A percentile compares a stretch with the other conserved stretches of the same genome.
Evolutionary conservation across 2,797 vertebrate species (phyloP).

Genomic region (Labroides dimidiatus): DNA sequence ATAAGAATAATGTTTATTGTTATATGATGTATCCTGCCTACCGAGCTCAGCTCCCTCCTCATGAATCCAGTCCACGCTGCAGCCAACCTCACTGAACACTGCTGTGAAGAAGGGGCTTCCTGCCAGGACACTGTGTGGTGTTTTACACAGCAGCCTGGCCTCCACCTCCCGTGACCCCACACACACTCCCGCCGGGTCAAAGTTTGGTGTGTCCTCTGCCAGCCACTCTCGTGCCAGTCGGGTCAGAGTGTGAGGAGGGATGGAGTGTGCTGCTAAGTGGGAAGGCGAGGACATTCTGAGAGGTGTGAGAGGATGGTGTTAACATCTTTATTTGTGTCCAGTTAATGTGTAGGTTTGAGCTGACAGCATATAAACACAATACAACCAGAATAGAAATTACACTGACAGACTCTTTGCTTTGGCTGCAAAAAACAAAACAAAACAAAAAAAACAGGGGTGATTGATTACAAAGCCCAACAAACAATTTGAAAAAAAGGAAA

Average conservation of each 20-base stretch:
- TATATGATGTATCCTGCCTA: constrained; percentile 21
- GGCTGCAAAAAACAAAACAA: too few relatives aligned
- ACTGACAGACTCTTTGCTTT: too few relatives aligned
- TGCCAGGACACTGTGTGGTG: constrained; percentile 83
- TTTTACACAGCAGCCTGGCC: constrained; percentile 86
- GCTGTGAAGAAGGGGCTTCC: constrained; percentile 89
- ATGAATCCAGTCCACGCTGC: constrained; percentile 85
- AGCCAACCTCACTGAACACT: constrained; percentile 84
- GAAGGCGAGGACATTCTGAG: constrained; percentile 56
- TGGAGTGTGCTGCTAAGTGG: constrained; percentile 55
- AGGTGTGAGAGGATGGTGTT: neutral
- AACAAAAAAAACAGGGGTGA: too few relatives aligned
- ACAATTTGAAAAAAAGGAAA: too few relatives aligned
- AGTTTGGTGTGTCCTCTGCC: constrained; percentile 86
- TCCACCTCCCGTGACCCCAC: constrained; percentile 76
- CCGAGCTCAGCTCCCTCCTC: constrained; percentile 76
- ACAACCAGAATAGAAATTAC: too few relatives aligned
- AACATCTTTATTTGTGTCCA: neutral
- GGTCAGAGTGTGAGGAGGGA: constrained; percentile 78
- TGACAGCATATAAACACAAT: too few relatives aligned
- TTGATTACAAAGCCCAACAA: too few relatives aligned
- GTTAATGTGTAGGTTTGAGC: too few relatives aligned
- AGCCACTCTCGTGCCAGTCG: constrained; percentile 85
- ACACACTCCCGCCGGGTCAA: constrained; percentile 83
- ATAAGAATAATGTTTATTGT: neutral